Base-by-base conservation (phyloP, 2,113 vertebrate species). In the Grallaria varia region DNA sequence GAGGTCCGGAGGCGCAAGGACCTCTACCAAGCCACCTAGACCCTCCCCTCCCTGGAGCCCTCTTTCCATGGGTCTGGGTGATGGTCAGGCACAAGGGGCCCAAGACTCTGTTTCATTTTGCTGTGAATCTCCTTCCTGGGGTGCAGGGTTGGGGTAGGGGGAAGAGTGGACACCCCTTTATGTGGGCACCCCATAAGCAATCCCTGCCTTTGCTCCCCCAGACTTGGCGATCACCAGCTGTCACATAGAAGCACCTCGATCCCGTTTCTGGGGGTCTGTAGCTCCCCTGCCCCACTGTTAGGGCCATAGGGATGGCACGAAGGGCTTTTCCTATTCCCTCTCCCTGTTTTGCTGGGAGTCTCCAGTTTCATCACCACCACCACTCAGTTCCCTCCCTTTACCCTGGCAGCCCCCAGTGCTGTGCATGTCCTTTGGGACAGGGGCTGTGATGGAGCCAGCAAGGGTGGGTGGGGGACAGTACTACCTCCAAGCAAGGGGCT, bases 1-100 rank as follows among this genome's bases (percentile, higher is more conserved):
- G 99, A 99, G 93, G 97, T 99, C 42, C 98, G 99, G 14, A 98
- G 98, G 59, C 97, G 98, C 62, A 99, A 99, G 97, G 99, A 99
- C 84, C 97, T 98, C 66, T 99, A 98, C 97, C 99, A 99, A 97
- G 98, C 96, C 88, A 82, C 87, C 14, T 94, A 97, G 95, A 52
- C 8, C 25, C 22, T 3, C 10, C 6, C 6, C 9, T 8, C 4
- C 35, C 31, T 0, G 1, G 39, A 10, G 19, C 8, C 10, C 8
- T 2, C 8, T 59, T 94, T 63, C 74, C 72, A 17, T 2, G 4
- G 59, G 47, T 50, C 17, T 0, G 0, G n/a, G 50, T 49, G 87
- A 76, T 44, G 53, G 28, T 22, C 5, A 0, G 35, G 11, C 23
- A 31, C 1, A 1, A 59, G 14, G 8, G 27, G 4, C 6, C 45